Evolutionary conservation across 1,140 invertebrate species (phyloP), one percentile per base, ranked within the genome.

Genomic region (Cephus cinctus): DNA sequence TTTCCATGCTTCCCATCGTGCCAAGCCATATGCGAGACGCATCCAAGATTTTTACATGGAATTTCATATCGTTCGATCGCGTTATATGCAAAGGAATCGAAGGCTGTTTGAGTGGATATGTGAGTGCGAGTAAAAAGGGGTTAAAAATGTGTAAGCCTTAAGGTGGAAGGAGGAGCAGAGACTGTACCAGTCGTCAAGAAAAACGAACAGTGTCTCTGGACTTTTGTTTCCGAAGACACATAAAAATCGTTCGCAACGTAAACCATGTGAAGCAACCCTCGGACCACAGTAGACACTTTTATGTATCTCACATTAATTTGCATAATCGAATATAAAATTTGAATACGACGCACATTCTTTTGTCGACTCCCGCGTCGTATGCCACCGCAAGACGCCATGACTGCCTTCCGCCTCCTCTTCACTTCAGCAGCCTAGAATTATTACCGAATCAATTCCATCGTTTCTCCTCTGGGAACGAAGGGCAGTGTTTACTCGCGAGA

Each of bases 321-420:
- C 71, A 74, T 74, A 74, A 74, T 73, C 71, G 69, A 71, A 73
- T 74, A 73, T 72, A 67, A 69, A 73, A 73, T 74, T 61, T 72
- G 67, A 74, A 72, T 72, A 74, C 66, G 61, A 61, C 50, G 56
- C 43, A 47, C 45, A 50, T 58, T 47, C 47, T 54, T 52, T 54
- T 55, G 54, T 56, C 50, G 55, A 19, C 25, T 54, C 49, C 22
- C 27, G 42, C 50, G 49, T 68, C 55, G 63, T 66, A 60, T 61
- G 61, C 69, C 63, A 66, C 62, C 51, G 32, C 43, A 36, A 46
- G 16, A 4, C 16, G 11, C 4, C 14, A 21, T 3, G n/a, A n/a
- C n/a, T n/a, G n/a, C n/a, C n/a, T 1, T 15, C 14, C 8, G 5
- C 4, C 15, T 14, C 14, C 14, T 34, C 34, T 30, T 12, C 34